Percentiles rank a stretch among this genome's conserved stretches.
phyloP scores from a whole-genome alignment of 1,140 invertebrate genomes.

The Marisa cornuarietis region DNA sequence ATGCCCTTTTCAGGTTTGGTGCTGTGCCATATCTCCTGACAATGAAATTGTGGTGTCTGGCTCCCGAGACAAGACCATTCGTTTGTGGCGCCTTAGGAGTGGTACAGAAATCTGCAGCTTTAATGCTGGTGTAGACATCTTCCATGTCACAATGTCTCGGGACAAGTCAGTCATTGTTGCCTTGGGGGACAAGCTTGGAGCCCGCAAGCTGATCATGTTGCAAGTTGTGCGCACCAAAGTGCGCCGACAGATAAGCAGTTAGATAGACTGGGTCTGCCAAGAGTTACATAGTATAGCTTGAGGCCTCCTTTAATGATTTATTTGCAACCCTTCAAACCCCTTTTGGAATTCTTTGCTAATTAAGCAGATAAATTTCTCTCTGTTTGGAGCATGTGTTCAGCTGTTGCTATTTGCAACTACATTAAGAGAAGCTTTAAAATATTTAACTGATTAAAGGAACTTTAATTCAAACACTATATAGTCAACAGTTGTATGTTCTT shows the following conservation, averaged over 20 bases:
- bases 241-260: conserved; percentile 37
- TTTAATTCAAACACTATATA: too few relatives aligned
- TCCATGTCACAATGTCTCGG: conserved; percentile 62
- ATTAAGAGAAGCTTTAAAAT: too few relatives aligned
- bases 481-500: too few relatives aligned
- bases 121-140: conserved; percentile 63
- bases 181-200: conserved; percentile 64
- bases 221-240: conserved; percentile 63
- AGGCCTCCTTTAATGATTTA: background rate
- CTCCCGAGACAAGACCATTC: conserved; percentile 63
- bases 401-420: too few relatives aligned
- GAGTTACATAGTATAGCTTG: background rate
- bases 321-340: background rate
- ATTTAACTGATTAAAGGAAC: too few relatives aligned
- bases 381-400: too few relatives aligned
- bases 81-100: conserved; percentile 61
- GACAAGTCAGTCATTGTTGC: conserved; percentile 65
- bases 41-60: conserved; percentile 65
- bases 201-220: conserved; percentile 66
- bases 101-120: conserved; percentile 62
- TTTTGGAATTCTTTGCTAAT: too few relatives aligned
- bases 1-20: conserved; percentile 58
- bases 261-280: background rate
- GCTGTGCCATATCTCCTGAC: conserved; percentile 60
- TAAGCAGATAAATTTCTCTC: too few relatives aligned